A percentile compares a stretch with the other conserved stretches of the same genome.
These are phyloP conservation scores for Tyto alba DNA, from an alignment of 2,113 vertebrate species.

Conservation along the genomic window DNA sequence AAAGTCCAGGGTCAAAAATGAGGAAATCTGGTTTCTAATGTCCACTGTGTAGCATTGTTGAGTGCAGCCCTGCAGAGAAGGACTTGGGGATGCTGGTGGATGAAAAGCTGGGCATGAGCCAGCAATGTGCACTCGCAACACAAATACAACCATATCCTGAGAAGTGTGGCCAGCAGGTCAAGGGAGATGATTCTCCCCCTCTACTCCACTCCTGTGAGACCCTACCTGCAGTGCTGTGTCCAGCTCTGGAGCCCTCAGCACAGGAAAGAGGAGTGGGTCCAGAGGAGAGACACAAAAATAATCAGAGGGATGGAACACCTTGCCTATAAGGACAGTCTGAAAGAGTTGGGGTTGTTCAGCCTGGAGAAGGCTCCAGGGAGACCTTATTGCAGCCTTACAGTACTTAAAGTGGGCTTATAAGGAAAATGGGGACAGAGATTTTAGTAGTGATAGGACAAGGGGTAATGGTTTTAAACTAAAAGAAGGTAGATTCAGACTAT, in stretches of 20 bases:
- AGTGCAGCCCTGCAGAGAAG: not conserved
- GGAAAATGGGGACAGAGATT: not conserved
- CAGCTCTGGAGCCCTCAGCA: not conserved
- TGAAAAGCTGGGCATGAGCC: not conserved
- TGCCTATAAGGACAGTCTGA: no score
- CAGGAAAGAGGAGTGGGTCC: not conserved
- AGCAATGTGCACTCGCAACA: no score
- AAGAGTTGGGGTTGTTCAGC: not conserved
- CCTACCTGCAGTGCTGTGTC: no score
- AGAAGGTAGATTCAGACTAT: not conserved
- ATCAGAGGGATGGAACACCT: not conserved
- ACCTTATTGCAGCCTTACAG: not conserved
- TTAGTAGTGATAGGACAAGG: not conserved
- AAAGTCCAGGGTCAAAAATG: not conserved
- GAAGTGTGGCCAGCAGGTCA: no score
- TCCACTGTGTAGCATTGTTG: not conserved
- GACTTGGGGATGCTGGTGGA: not conserved
- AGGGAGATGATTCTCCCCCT: no score
- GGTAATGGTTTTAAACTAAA: not conserved
- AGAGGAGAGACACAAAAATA: not conserved
- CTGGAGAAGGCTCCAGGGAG: not conserved
- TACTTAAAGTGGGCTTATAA: not conserved
- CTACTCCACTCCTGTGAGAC: no score
- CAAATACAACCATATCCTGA: no score
- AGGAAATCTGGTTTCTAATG: not conserved